Conservation (phyloP, 2,797 vertebrate species). For the Cyclura pinguis region DNA sequence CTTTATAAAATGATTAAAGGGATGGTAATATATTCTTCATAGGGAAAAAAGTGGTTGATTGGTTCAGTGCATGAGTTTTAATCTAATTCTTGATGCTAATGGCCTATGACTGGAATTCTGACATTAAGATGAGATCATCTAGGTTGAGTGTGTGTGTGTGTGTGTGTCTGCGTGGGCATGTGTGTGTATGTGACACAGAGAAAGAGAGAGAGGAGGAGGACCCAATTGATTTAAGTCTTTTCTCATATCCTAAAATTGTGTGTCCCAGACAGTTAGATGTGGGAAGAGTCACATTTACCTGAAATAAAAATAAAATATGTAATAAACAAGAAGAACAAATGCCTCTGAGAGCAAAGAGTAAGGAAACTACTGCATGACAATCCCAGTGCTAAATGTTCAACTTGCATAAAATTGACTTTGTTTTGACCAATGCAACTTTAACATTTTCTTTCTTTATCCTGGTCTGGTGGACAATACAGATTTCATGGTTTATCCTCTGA, state of each 20-base stretch:
- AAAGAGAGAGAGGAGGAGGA: too few relatives aligned
- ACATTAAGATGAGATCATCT: slow-evolving; percentile 60
- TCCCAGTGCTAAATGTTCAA: slow-evolving; percentile 48
- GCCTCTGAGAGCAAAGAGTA: slow-evolving; percentile 39
- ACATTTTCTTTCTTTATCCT: slow-evolving; percentile 47
- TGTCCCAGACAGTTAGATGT: slow-evolving; percentile 55
- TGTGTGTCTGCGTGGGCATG: not conserved
- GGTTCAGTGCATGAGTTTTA: slow-evolving; percentile 67
- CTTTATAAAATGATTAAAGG: slow-evolving; percentile 73
- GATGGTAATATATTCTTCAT: slow-evolving; percentile 56
- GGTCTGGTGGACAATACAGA: slow-evolving; percentile 48
- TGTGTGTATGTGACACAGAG: slow-evolving; percentile 54
- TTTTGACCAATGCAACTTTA: slow-evolving; percentile 50
- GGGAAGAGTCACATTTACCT: slow-evolving; percentile 54
- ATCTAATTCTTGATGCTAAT: slow-evolving; percentile 68
- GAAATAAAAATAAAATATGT: slow-evolving; percentile 68
- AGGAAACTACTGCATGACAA: slow-evolving; percentile 53
- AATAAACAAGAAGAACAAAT: slow-evolving; percentile 56
- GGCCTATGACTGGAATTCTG: slow-evolving; percentile 64
- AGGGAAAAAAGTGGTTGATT: slow-evolving; percentile 58
- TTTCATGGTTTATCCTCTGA: slow-evolving; percentile 62
- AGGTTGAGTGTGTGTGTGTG: not conserved
- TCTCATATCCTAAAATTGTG: slow-evolving; percentile 42
- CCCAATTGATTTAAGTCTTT: slow-evolving; percentile 26
- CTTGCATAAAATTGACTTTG: slow-evolving; percentile 56